phyloP scores from a whole-genome alignment of 2,888 invertebrate species.

The Idaea biselata region DNA sequence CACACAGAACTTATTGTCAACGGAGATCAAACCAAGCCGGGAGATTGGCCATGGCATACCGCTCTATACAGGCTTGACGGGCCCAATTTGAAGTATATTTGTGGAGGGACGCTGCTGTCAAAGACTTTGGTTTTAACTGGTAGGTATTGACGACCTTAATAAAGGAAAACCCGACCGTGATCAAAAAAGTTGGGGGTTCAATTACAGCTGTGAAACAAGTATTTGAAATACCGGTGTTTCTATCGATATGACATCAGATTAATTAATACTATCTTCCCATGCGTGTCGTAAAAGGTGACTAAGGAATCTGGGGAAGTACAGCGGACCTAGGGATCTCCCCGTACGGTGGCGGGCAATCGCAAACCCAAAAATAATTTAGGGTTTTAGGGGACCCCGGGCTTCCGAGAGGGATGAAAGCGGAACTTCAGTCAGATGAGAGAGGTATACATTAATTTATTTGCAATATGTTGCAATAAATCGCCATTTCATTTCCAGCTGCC shows the following conservation, averaged over 20 bases:
- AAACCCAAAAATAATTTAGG: no score
- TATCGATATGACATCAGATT: no score
- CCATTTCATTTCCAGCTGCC: slow-evolving; percentile 37
- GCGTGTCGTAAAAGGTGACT: no score
- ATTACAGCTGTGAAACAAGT: no score
- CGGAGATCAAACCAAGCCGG: slow-evolving; percentile 49
- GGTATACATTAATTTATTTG: neutral
- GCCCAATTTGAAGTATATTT: slow-evolving; percentile 44
- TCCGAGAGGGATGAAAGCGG: neutral
- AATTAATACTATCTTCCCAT: no score
- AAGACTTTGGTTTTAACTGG: slow-evolving; percentile 53
- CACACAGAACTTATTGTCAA: slow-evolving; percentile 54
- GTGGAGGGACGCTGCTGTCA: slow-evolving; percentile 59
- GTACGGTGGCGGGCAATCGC: no score
- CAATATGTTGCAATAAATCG: neutral
- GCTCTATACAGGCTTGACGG: slow-evolving; percentile 48
- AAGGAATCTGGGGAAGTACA: no score
- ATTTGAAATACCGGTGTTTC: no score
- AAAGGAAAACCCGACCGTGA: no score
- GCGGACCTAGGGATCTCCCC: no score
- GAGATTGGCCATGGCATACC: slow-evolving; percentile 69
- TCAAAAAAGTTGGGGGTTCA: no score
- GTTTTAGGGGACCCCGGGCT: neutral
- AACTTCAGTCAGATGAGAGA: no score
- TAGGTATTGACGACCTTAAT: slow-evolving; percentile 21